Conservation (phyloP, 2,113 vertebrate species). For the Dryoscopus gambensis region DNA sequence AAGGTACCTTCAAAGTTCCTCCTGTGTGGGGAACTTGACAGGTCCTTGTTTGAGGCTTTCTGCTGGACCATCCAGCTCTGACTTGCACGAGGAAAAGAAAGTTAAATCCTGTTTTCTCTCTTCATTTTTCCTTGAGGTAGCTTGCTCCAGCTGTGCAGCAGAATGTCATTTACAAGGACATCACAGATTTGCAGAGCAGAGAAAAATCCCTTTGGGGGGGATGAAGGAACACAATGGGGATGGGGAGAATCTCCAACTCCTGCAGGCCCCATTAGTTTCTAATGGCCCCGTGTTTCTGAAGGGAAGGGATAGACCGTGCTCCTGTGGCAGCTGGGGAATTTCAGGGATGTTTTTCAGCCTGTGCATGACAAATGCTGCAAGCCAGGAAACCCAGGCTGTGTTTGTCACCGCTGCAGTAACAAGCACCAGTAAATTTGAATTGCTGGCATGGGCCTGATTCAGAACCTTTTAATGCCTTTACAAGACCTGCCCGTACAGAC, state of each 20-base stretch:
- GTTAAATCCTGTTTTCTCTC: not conserved
- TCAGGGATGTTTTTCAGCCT: not conserved
- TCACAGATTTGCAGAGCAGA: not conserved
- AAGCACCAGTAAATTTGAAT: not conserved
- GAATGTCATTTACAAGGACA: not conserved
- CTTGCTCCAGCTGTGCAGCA: not conserved
- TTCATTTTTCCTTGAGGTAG: not conserved
- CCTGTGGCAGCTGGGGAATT: not conserved
- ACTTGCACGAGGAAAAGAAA: accelerated
- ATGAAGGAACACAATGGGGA: not conserved
- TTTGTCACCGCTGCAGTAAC: not conserved
- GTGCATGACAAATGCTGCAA: not conserved
- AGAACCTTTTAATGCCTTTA: not conserved
- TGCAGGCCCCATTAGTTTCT: not conserved
- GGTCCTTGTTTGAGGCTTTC: not conserved
- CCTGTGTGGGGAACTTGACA: not conserved
- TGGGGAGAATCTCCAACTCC: not conserved
- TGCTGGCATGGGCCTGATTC: not conserved
- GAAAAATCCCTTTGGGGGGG: not conserved
- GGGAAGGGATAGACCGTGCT: not conserved
- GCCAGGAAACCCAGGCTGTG: not conserved
- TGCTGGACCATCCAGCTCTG: not conserved
- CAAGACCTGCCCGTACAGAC: not conserved
- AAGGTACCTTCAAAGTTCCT: not conserved
- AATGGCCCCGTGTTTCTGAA: not conserved